These are phyloP conservation scores for Sebastes goodei DNA, from an alignment of 2,797 vertebrate species.

Conservation along the genomic window DNA sequence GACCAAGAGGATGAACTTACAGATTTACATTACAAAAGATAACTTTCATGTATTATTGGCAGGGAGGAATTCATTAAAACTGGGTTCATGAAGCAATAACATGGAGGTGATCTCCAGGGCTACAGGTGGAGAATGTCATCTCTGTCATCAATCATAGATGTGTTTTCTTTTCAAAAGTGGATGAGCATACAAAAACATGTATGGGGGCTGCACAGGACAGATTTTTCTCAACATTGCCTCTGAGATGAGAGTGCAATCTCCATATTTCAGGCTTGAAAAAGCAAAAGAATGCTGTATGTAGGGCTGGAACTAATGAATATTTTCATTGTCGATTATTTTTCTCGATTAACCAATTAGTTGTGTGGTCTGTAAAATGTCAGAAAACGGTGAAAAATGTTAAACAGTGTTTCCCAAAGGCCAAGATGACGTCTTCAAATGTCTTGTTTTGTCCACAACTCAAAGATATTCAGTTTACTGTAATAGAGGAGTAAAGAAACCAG, in stretches of 20 bases:
- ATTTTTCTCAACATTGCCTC: neutral
- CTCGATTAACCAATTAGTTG: neutral
- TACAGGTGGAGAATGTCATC: neutral
- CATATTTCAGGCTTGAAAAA: neutral
- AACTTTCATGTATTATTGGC: neutral
- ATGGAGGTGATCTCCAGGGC: neutral
- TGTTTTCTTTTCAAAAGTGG: slow-evolving; percentile 46
- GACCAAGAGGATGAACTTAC: neutral
- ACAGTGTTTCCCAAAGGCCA: neutral
- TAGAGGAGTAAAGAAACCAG: neutral
- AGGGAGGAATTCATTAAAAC: neutral
- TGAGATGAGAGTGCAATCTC: neutral
- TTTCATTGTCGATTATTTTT: neutral
- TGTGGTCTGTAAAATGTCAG: neutral
- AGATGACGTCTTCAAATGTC: neutral
- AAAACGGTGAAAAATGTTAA: neutral
- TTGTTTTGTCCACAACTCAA: no score
- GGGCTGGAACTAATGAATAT: neutral
- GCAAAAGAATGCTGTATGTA: neutral
- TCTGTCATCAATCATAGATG: neutral
- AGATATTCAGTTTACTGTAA: neutral
- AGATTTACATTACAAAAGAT: neutral
- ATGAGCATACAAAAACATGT: neutral
- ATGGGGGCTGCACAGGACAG: neutral
- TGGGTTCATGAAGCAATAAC: neutral